Evolutionary conservation across 2,797 vertebrate species (phyloP), one percentile per base, ranked within the genome.

Genomic region (Propithecus perrieri): DNA sequence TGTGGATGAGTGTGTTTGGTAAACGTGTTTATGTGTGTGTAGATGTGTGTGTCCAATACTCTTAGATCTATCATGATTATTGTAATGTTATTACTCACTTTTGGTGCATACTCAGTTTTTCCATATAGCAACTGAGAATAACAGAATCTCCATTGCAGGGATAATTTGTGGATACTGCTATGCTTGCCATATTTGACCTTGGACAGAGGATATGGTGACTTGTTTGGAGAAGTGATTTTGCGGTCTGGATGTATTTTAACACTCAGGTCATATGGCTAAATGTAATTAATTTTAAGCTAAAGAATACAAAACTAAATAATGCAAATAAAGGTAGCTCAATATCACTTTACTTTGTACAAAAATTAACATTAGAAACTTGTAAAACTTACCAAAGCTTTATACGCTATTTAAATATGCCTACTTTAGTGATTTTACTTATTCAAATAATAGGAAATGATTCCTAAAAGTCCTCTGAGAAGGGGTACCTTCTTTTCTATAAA

Each of bases 201-300:
- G 85, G 35, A 38, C 22, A 85, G 46, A 88, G n/a, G 61, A 67
- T 76, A 48, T 2, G 5, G 38, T 78, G 55, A 46, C 26, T 81
- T 89, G 4, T 88, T 88, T 91, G 30, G 38, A 93, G 78, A 87
- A 76, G 7, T 74, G 35, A 50, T 33, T 93, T 72, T 93, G 24
- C 88, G 46, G 14, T 67, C 38, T 80, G 26, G 17, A 41, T 85
- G 17, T 61, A 33, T 93, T 94, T 94, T 84, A 30, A 95, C 89
- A 85, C 24, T 22, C 41, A 75, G 75, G 10, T 67, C 38, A 91
- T 67, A 53, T 48, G 48, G 48, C 41, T 89, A 61, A 85, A 43
- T 75, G 28, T 79, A 76, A 85, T 85, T 28, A 59, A 72, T 80
- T 74, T 72, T 93, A 59, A 95, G 53, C 33, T 71, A 85, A 92